Evolutionary conservation across 2,113 vertebrate genomes (phyloP), one percentile per base, ranked within the genome.

Genomic region (Tautogolabrus adspersus): DNA sequence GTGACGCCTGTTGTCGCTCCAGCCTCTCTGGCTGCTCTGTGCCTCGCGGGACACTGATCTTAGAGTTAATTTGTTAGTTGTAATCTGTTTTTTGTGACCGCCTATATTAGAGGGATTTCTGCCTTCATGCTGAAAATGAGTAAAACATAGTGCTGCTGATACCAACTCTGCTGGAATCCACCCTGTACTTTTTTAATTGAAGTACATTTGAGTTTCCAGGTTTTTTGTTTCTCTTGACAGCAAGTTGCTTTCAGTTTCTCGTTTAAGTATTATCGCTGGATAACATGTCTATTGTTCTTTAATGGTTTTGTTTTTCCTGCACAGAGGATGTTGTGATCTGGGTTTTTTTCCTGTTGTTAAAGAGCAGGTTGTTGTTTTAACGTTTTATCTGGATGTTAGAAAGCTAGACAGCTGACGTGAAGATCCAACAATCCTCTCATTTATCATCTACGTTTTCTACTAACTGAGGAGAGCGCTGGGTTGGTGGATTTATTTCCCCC

Each of bases 341-440:
- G 49, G 57, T 76, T 65, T 66, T 75, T 59, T 72, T 84, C 83
- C 79, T 82, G 72, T 46, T 66, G 72, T 8, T 15, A 5, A 47
- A 0, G 23, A 61, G 21, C 42, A 66, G 49, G 56, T 65, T 75
- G 75, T 8, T 37, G 49, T 54, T 30, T 6, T 26, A 2, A 26
- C 72, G 3, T 46, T 19, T 79, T 30, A 70, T 23, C 10, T 19
- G 40, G 8, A 61, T 12, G 37, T 62, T 19, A 66, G 38, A 54
- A 44, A 52, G 47, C 21, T 30, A 64, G 26, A 26, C 26, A 70
- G 47, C 62, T 18, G n/a, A 47, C 22, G 21, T 19, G 6, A 16
- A 52, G n/a, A 55, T 42, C 8, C 15, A 22, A 34, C 34, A 10
- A 7, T 37, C 5, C 5, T 54, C 54, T 7, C 49, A 18, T 65